phyloP scores from a whole-genome alignment of 1,140 invertebrate species.

The Drosophila pseudoananassae region DNA sequence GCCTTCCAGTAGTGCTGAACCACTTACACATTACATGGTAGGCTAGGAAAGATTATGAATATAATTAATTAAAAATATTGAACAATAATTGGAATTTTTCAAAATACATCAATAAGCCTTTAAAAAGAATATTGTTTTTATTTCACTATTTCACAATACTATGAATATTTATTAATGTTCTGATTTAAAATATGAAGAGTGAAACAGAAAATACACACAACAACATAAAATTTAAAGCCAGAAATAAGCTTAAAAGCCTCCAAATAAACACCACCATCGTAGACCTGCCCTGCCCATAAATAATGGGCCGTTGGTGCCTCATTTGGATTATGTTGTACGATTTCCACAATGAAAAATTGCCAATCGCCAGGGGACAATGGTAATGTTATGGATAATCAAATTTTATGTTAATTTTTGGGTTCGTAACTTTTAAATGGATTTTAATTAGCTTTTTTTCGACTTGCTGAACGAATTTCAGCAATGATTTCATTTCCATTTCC shows the following conservation, averaged over 20 bases:
- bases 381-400: conserved; percentile 52
- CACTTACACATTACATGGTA: conserved; percentile 13
- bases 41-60: background rate
- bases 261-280: conserved; percentile 5
- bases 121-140: too few species aligned
- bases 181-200: too few species aligned
- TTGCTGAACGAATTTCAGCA: conserved; percentile 44
- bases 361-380: conserved; percentile 51
- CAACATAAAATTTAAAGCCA: too few species aligned
- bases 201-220: too few species aligned
- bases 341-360: conserved; percentile 60
- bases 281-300: conserved; percentile 47
- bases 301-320: conserved; percentile 45
- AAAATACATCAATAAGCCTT: too few species aligned
- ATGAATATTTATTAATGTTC: too few species aligned
- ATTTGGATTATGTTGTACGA: conserved; percentile 74
- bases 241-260: background rate
- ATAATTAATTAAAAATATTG: background rate
- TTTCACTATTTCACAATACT: too few species aligned
- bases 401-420: conserved; percentile 52
- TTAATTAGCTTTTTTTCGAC: conserved; percentile 63
- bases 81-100: background rate
- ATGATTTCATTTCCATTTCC: conserved; percentile 35
- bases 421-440: conserved; percentile 64
- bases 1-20: conserved; percentile 19